These are phyloP conservation scores for Orthonychiurus folsomi DNA, from an alignment of 2,888 invertebrate species.

Conservation along the genomic window DNA sequence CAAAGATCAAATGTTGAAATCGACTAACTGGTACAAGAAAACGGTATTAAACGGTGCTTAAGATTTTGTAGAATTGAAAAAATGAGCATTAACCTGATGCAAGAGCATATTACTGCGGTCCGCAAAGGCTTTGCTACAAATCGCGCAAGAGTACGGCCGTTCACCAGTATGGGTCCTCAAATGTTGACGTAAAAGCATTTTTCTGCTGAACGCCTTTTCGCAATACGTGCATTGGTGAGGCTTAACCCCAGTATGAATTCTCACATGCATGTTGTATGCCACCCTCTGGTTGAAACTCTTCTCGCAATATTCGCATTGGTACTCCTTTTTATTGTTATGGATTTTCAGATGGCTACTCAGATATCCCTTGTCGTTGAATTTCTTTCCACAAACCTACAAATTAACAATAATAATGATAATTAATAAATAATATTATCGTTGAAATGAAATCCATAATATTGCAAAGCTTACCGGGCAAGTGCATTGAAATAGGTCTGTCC, in stretches of 20 bases:
- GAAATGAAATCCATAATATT: no score
- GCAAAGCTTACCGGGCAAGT: conserved; percentile 57
- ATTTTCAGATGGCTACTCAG: conserved; percentile 79
- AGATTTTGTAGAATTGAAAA: background rate
- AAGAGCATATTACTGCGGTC: conserved; percentile 77
- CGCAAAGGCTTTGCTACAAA: conserved; percentile 36
- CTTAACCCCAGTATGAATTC: conserved; percentile 37
- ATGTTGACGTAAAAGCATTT: conserved; percentile 59
- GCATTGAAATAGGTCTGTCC: conserved; percentile 67
- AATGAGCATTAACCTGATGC: conserved; percentile 45
- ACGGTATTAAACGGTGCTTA: no score
- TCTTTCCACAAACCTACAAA: conserved; percentile 51
- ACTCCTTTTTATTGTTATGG: conserved; percentile 56
- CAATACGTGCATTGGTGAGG: conserved; percentile 29
- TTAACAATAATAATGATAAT: background rate
- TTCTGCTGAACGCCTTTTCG: conserved; percentile 51
- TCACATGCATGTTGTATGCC: conserved; percentile 76
- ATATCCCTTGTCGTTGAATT: conserved; percentile 68
- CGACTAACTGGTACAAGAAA: no score
- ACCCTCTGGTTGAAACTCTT: conserved; percentile 78
- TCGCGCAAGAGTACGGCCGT: conserved; percentile 31
- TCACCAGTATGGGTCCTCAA: conserved; percentile 45
- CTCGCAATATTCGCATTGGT: conserved; percentile 58
- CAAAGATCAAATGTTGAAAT: background rate
- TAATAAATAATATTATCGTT: background rate